These are phyloP conservation scores for Huso huso DNA, from an alignment of 2,797 vertebrate species.

Conservation along the genomic window DNA sequence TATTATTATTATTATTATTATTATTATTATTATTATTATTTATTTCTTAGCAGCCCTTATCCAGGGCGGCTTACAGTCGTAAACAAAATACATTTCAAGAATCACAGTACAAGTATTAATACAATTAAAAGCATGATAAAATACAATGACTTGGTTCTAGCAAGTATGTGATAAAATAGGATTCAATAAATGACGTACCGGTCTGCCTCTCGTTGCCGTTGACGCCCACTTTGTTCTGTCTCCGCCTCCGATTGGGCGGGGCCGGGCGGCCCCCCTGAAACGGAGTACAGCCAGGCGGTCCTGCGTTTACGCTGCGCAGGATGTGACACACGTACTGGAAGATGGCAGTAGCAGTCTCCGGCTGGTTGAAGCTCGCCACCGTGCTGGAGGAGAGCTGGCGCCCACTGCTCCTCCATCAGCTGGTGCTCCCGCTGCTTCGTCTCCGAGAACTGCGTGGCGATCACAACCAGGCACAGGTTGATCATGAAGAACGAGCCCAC, in stretches of 20 bases:
- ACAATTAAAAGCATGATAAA: too few relatives aligned
- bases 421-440: constrained; percentile 94
- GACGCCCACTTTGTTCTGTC: constrained; percentile 31
- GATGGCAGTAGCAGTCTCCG: constrained; percentile 91
- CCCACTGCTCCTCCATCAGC: constrained; percentile 93
- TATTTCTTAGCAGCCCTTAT: too few relatives aligned
- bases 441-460: constrained; percentile 94
- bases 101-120: too few relatives aligned
- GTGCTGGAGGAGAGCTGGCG: constrained; percentile 86
- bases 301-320: constrained; percentile 85
- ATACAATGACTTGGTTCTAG: too few relatives aligned
- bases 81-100: too few relatives aligned
- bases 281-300: constrained; percentile 79
- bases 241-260: constrained; percentile 36
- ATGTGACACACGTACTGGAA: constrained; percentile 93
- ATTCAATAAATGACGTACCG: constrained; percentile 15
- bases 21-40: too few relatives aligned
- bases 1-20: too few relatives aligned
- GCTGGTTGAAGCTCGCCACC: constrained; percentile 80
- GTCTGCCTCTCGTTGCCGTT: constrained; percentile 35
- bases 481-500: constrained; percentile 99
- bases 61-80: too few relatives aligned
- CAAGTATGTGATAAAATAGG: too few relatives aligned
- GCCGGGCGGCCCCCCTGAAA: constrained; percentile 63
- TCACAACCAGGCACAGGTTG: constrained; percentile 96